Percentiles rank a stretch among this genome's conserved stretches.
Evolutionary conservation across 2,888 invertebrate genomes (phyloP).

Genomic region (Trachelus stipa): DNA sequence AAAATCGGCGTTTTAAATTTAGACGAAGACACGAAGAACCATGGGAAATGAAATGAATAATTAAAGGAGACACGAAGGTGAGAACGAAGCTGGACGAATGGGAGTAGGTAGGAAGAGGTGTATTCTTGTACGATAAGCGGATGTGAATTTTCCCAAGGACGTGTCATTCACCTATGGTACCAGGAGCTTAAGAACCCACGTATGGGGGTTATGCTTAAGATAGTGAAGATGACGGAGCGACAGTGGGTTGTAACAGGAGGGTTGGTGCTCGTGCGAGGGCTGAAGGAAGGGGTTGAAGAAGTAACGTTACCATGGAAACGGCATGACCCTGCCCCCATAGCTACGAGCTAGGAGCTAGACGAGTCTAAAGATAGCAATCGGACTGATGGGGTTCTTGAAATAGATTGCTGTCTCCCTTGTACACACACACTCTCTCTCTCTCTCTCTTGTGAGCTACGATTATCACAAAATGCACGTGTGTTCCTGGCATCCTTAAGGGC

Average conservation of each 20-base stretch:
- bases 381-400: slow-evolving; percentile 3
- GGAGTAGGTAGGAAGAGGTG: no score
- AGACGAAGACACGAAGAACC: neutral
- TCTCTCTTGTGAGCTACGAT: neutral
- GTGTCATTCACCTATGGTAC: neutral
- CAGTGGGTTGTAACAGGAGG: neutral
- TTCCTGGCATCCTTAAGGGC: neutral
- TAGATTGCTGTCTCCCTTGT: slow-evolving; percentile 6
- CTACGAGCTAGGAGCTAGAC: neutral
- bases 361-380: slow-evolving; percentile 6
- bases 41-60: neutral
- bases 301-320: slow-evolving; percentile 5
- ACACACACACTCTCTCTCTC: neutral
- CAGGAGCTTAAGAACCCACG: neutral
- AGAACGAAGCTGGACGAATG: no score
- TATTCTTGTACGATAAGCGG: neutral
- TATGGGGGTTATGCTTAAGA: neutral
- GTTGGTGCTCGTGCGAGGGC: neutral
- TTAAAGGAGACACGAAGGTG: neutral
- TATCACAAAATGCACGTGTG: neutral
- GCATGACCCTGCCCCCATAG: neutral
- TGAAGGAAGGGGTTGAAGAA: neutral
- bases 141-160: neutral
- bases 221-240: neutral
- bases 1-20: neutral